Conservation (phyloP, 2,888 invertebrate genomes). For the Pheosia tremula region DNA sequence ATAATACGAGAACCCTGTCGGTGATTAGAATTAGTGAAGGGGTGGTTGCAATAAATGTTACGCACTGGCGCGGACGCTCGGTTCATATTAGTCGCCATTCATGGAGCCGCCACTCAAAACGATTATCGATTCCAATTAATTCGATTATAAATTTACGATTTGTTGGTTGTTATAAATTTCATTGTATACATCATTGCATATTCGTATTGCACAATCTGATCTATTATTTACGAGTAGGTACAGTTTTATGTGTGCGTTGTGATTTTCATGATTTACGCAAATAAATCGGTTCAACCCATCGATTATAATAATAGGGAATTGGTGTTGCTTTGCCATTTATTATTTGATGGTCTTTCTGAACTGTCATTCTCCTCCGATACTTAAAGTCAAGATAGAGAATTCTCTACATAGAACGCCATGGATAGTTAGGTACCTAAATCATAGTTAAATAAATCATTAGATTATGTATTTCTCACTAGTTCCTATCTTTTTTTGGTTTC, state of each 20-base stretch:
- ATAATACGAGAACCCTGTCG: background rate
- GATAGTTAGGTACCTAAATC: too few species aligned
- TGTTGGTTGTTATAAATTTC: slow-evolving; percentile 79
- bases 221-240: slow-evolving; percentile 66
- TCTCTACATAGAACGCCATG: too few species aligned
- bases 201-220: slow-evolving; percentile 51
- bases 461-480: too few species aligned
- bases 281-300: background rate
- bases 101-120: slow-evolving; percentile 46
- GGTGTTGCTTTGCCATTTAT: too few species aligned
- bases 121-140: slow-evolving; percentile 61
- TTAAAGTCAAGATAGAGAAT: too few species aligned
- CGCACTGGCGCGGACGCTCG: slow-evolving; percentile 25
- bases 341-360: too few species aligned
- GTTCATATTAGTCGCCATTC: slow-evolving; percentile 66
- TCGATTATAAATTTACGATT: slow-evolving; percentile 74
- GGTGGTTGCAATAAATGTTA: slow-evolving; percentile 42
- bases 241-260: slow-evolving; percentile 56
- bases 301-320: too few species aligned
- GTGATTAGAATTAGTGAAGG: slow-evolving; percentile 41
- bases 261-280: slow-evolving; percentile 19
- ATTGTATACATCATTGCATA: slow-evolving; percentile 51
- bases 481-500: too few species aligned
- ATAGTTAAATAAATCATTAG: too few species aligned
- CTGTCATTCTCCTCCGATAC: too few species aligned